phyloP scores from a whole-genome alignment of 1,140 invertebrate genomes.

The Heliconius hewitsoni region DNA sequence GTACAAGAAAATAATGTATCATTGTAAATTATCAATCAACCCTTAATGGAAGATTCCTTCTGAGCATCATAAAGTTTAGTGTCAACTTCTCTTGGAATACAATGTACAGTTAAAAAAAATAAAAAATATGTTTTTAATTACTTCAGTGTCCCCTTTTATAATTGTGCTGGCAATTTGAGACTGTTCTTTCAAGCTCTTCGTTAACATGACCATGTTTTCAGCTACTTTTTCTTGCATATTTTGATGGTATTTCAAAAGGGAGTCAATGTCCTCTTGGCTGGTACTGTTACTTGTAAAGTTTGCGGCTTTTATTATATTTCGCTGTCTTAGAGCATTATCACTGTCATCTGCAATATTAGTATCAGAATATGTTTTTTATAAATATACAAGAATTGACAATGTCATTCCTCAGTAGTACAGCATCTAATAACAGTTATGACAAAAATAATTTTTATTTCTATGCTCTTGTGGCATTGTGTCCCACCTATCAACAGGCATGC shows the following conservation, averaged over 20 bases:
- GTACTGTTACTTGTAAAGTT: slow-evolving; percentile 73
- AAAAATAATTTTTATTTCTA: too few species aligned
- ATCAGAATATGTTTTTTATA: not conserved
- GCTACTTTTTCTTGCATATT: slow-evolving; percentile 95
- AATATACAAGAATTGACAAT: not conserved
- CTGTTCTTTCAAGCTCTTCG: slow-evolving; percentile 94
- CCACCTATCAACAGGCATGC: too few species aligned
- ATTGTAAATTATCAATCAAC: too few species aligned
- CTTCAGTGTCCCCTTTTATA: slow-evolving; percentile 92
- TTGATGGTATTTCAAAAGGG: slow-evolving; percentile 91
- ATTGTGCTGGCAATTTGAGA: slow-evolving; percentile 91
- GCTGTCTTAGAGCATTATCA: slow-evolving; percentile 70
- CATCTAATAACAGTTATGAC: too few species aligned
- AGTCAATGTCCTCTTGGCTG: slow-evolving; percentile 87
- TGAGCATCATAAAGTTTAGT: not conserved
- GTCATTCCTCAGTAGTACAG: too few species aligned
- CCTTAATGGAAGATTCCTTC: too few species aligned
- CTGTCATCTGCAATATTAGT: slow-evolving; percentile 54
- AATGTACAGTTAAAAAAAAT: not conserved
- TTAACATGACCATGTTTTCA: slow-evolving; percentile 94
- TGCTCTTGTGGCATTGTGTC: too few species aligned
- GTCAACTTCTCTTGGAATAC: not conserved
- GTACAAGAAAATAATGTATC: too few species aligned
- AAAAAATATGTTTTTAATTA: slow-evolving; percentile 55
- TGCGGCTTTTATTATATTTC: slow-evolving; percentile 75